A percentile compares a stretch with the other conserved stretches of the same genome.
Conservation (phyloP, 2,113 vertebrate species). For the Buteo buteo region DNA sequence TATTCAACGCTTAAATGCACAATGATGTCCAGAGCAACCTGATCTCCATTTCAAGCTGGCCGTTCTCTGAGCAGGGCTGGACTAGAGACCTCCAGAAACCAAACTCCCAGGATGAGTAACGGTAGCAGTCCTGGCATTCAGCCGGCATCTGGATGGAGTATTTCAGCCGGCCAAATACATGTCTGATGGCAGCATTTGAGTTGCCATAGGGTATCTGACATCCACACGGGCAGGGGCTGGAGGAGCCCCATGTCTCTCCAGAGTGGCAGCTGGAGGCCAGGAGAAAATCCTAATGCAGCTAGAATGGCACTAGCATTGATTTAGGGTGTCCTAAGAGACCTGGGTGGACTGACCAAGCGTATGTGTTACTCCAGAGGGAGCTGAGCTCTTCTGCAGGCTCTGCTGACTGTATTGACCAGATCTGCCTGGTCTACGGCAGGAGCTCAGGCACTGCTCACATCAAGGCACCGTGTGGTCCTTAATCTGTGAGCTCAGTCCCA, state of each 20-base stretch:
- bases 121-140: neutral
- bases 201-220: neutral
- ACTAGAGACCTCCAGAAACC: neutral
- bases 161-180: neutral
- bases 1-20: neutral
- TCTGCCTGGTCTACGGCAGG: fast-evolving
- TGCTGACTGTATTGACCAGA: neutral
- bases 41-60: fast-evolving
- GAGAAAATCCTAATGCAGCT: neutral
- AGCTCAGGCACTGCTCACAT: neutral
- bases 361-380: neutral
- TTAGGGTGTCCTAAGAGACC: neutral
- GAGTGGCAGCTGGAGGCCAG: neutral
- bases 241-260: neutral
- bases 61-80: neutral
- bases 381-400: neutral
- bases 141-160: neutral
- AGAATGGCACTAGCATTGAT: neutral
- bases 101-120: neutral
- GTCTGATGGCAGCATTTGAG: neutral
- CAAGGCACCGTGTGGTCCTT: too few species aligned
- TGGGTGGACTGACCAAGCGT: fast-evolving
- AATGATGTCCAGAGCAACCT: fast-evolving
- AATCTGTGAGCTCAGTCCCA: neutral
- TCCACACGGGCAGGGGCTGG: neutral